These are phyloP conservation scores for Salvator merianae DNA, from an alignment of 2,113 vertebrate species.

Conservation along the genomic window DNA sequence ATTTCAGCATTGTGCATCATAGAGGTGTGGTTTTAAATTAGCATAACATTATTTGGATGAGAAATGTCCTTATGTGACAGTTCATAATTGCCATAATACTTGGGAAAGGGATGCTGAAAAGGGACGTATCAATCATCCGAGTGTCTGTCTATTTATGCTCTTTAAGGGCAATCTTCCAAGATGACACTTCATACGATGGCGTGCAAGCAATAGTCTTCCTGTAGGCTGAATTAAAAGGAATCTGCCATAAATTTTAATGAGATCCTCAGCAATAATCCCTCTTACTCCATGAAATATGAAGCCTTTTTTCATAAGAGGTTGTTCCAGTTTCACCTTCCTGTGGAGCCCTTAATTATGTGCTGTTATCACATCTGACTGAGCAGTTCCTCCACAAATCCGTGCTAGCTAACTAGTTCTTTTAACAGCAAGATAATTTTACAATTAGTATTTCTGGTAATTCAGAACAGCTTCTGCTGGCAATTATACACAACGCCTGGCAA, in stretches of 20 bases:
- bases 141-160: too few species aligned
- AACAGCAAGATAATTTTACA: not conserved
- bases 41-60: not conserved
- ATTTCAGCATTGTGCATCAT: not conserved
- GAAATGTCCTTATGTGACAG: not conserved
- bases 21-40: not conserved
- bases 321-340: not conserved
- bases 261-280: not conserved
- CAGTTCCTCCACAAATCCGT: not conserved
- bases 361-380: not conserved
- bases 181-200: not conserved
- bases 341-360: not conserved
- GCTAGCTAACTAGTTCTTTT: not conserved
- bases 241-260: not conserved
- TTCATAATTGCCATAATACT: too few species aligned
- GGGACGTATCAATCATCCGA: too few species aligned
- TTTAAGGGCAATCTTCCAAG: not conserved
- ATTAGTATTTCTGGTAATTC: not conserved
- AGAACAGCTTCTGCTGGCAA: not conserved
- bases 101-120: too few species aligned
- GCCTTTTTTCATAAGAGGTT: not conserved
- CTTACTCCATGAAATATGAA: not conserved
- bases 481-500: not conserved
- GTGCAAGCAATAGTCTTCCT: not conserved
- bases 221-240: not conserved